phyloP scores from a whole-genome alignment of 2,888 invertebrate species.

The Lacanobia oleracea region DNA sequence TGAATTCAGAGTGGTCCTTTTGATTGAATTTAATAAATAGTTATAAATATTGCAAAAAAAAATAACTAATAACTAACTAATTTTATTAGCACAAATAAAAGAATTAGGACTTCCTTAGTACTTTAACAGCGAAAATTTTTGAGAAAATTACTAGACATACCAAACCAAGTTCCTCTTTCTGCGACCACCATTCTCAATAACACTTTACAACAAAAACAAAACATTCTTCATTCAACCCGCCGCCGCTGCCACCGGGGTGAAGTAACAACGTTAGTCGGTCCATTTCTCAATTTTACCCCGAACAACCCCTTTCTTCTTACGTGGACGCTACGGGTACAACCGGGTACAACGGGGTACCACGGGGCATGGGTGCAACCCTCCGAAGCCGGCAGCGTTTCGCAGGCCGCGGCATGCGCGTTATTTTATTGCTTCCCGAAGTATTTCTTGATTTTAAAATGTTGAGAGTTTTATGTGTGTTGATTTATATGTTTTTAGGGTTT shows the following conservation, averaged over 20 bases:
- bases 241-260: constrained; percentile 82
- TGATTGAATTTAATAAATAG: neutral
- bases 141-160: neutral
- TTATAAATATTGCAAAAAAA: too few species aligned
- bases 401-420: constrained; percentile 74
- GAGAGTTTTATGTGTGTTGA: constrained; percentile 58
- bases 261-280: constrained; percentile 90
- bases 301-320: constrained; percentile 82
- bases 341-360: constrained; percentile 35
- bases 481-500: constrained; percentile 47
- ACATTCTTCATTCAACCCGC: constrained; percentile 86
- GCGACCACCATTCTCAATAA: constrained; percentile 67
- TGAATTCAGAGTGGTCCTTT: neutral
- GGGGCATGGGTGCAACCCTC: constrained; percentile 80
- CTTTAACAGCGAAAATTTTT: neutral
- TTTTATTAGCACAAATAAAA: too few species aligned
- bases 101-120: too few species aligned
- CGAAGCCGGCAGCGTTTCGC: constrained; percentile 81
- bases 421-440: constrained; percentile 85
- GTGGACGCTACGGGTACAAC: constrained; percentile 73
- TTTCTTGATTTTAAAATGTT: constrained; percentile 72
- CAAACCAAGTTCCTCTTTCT: neutral
- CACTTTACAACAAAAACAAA: constrained; percentile 79
- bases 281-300: constrained; percentile 89
- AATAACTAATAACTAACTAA: too few species aligned